Evolutionary conservation across 2,888 invertebrate species (phyloP), one percentile per base, ranked within the genome.

Genomic region (Elysia crispata): DNA sequence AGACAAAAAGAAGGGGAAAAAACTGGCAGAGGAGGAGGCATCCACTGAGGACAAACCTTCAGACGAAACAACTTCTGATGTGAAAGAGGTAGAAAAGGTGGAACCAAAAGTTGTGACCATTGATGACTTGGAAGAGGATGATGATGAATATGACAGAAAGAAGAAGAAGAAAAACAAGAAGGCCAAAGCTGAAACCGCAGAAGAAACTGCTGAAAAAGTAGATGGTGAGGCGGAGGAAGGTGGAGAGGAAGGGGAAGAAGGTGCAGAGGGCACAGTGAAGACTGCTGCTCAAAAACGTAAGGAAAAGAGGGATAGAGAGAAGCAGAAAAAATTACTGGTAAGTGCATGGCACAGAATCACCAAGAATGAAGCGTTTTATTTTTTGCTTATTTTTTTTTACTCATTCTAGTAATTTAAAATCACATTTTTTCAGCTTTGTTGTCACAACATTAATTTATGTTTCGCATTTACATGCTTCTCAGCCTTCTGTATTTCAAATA

Each of bases 211-310:
- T 25, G n/a, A 30, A 1, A 60, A 8, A 5, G 72, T 60, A 11
- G 70, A 49, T 20, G 79, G 13, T 13, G 74, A 33, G 60, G 82
- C 81, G 76, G 86, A 83, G n/a, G 80, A 57, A 1, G 82, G 64
- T 28, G 84, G 33, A 49, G 81, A 54, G 15, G 82, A 64, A 11
- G 81, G 74, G 49, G 88, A 86, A 31, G 89, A 87, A 90, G 97
- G 97, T 86, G 97, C 97, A 90, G 94, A 95, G 84, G 94, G 95
- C 62, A 94, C 94, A 81, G 95, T 91, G 94, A 91, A 88, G 88
- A 88, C 85, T 83, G 90, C 87, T 20, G 90, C 86, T 69, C 88
- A 87, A 86, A 90, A 87, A 87, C 90, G 87, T 85, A 92, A 89
- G 86, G 87, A 95, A 54, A 96, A 96, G 90, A 93, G 86, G 86